Base-by-base conservation (phyloP, 2,797 vertebrate genomes). In the Acestrorhynchus altus region DNA sequence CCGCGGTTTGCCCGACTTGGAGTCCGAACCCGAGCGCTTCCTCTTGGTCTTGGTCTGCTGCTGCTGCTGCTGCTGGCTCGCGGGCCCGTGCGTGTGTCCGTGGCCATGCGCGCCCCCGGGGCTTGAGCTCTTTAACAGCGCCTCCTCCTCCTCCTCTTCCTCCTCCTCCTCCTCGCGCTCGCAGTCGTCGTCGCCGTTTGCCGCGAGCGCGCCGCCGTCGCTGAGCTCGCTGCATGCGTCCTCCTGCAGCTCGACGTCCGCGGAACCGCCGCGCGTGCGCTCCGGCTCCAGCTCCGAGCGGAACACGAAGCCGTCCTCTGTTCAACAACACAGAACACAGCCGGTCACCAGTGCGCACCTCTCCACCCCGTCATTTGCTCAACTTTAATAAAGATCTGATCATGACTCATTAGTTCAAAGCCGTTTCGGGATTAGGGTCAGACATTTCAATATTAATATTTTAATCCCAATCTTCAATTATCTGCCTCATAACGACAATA, bases 1-100 rank as follows among this genome's bases (percentile, higher is more conserved):
- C 31, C 96, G 91, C 54, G 96, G 96, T 88, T 97, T 98, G 4
- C 96, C 97, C 0, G 97, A 97, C 90, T 98, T 98, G 57, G 96
- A 95, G 89, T 98, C 97, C 1, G 97, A 96, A 70, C 97, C 96
- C 0, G 96, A 93, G 75, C 97, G 94, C 90, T 98, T 99, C 83
- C 97, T 93, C 89, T 99, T 98, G 80, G 96, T 94, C 72, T 98
- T 98, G 64, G 87, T 85, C 13, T 92, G 78, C 1, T 90, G 75
- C 2, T 74, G 20, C 39, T 70, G 86, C 1, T 67, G 82, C 4
- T 90, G 93, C 0, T 86, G 72, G 11, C 26, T n/a, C 7, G 57
- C 15, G 28, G 26, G 8, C 26, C 57, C 57, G 57, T 60, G 57
- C n/a, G 31, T 22, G 60, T 39, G 39, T 1, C 35, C 18, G 31